Percentiles rank a stretch among this genome's conserved stretches.
phyloP scores from a whole-genome alignment of 2,113 vertebrate genomes.

The Pluvialis apricaria region DNA sequence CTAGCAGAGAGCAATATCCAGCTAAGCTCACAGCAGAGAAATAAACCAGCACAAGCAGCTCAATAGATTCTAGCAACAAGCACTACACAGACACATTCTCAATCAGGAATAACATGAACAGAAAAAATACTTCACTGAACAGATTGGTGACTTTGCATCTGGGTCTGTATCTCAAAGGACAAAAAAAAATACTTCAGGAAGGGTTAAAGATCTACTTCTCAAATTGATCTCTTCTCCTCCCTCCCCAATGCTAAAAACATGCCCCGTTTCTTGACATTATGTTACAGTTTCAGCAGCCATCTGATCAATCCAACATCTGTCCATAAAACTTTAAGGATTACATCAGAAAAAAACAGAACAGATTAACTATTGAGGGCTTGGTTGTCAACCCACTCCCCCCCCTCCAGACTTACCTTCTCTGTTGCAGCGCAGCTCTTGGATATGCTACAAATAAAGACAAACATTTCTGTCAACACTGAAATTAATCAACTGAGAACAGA shows the following conservation, averaged over 20 bases:
- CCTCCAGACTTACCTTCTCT: background rate
- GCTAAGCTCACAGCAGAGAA: background rate
- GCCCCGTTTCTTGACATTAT: background rate
- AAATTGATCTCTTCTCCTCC: background rate
- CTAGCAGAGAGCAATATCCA: background rate
- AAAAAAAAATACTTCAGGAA: background rate
- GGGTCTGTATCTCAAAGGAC: background rate
- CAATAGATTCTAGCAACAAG: background rate
- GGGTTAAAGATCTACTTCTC: background rate
- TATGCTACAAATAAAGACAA: background rate
- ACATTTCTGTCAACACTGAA: background rate
- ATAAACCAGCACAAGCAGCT: background rate
- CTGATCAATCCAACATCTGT: background rate
- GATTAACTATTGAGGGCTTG: background rate
- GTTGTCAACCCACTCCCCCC: background rate
- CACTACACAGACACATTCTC: background rate
- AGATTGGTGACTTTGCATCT: background rate
- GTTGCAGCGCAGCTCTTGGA: background rate
- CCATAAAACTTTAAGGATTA: slow-evolving; percentile 3
- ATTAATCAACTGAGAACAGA: background rate
- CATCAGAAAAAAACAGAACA: background rate
- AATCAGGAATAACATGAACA: background rate
- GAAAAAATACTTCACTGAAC: background rate
- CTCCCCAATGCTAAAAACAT: background rate
- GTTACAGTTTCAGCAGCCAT: background rate